Evolutionary conservation across 2,888 invertebrate genomes (phyloP), one percentile per base, ranked within the genome.

Genomic region (Netelia fuscicornis): DNA sequence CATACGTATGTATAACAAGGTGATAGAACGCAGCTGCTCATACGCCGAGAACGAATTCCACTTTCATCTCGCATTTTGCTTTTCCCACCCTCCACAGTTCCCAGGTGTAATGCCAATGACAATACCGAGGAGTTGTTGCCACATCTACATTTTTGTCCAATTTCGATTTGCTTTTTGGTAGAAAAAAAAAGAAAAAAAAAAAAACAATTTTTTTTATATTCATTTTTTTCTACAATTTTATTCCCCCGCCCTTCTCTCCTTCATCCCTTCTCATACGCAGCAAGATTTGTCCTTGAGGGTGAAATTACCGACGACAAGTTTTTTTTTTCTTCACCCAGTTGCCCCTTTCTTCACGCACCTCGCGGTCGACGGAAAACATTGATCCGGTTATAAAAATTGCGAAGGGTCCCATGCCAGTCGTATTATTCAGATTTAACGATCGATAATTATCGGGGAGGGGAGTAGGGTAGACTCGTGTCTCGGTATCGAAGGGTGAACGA

Each of bases 381-480:
- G 56, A 79, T 75, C 37, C 52, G 60, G 17, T 25, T 71, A 56
- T 42, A 58, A 64, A 64, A 65, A 8, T 48, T 52, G 25, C 6
- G 23, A 2, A 48, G 42, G 23, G n/a, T 11, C 52, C 48, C 58
- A 64, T 70, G 74, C 62, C 74, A 60, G 58, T 20, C 80, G 72
- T 78, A 90, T 89, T 91, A 89, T 90, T 89, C 84, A 90, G 82
- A 91, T 91, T 90, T 90, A 87, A 91, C 87, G 88, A 90, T 89
- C 89, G 85, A 89, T 91, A 90, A 91, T 91, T 86, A 91, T 87
- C 52, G 78, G 77, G 79, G 72, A 37, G 37, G 52, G 56, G 54
- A 54, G 17, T 58, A 17, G 17, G 5, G n/a, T 5, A 58, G 6
- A 58, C 6, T 1, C 13, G 17, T 54, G 13, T 54, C 13, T 54